phyloP scores from a whole-genome alignment of 2,888 invertebrate genomes.

The Pristionchus exspectatus region DNA sequence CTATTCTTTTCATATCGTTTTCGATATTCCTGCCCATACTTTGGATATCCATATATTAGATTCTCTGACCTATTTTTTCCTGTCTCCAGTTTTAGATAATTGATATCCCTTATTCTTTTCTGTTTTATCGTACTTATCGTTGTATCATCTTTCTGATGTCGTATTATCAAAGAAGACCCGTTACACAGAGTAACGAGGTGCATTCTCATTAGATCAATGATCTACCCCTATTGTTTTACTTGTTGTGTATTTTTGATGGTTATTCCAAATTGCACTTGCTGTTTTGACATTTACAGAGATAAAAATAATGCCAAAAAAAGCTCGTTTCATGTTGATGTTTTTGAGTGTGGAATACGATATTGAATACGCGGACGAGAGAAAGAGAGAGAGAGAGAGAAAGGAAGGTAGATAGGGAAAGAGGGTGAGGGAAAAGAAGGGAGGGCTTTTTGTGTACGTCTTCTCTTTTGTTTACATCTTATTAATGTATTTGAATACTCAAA shows the following conservation, averaged over 20 bases:
- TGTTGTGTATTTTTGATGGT: conserved; percentile 38
- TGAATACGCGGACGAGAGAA: not conserved
- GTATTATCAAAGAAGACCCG: not conserved
- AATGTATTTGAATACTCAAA: not conserved
- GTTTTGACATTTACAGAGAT: not conserved
- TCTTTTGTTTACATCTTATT: not conserved
- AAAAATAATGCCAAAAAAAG: not conserved
- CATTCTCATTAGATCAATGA: not conserved
- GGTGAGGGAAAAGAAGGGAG: not conserved
- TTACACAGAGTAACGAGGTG: not conserved
- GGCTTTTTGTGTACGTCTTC: not conserved
- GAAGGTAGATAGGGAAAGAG: not conserved
- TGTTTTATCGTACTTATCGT: conserved; percentile 1
- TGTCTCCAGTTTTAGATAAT: not conserved
- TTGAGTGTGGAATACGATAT: not conserved
- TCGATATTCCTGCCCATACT: conserved; percentile 51
- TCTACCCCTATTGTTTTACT: conserved; percentile 48
- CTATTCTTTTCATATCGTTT: conserved; percentile 13
- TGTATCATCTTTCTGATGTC: conserved; percentile 3
- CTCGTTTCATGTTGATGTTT: not conserved
- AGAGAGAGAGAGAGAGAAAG: not conserved
- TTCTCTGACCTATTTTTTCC: conserved; percentile 11
- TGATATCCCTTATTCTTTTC: not conserved
- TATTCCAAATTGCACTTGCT: not conserved
- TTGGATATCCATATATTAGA: conserved; percentile 7